Conservation (phyloP, 2,797 vertebrate genomes). For the Spizella passerina region DNA sequence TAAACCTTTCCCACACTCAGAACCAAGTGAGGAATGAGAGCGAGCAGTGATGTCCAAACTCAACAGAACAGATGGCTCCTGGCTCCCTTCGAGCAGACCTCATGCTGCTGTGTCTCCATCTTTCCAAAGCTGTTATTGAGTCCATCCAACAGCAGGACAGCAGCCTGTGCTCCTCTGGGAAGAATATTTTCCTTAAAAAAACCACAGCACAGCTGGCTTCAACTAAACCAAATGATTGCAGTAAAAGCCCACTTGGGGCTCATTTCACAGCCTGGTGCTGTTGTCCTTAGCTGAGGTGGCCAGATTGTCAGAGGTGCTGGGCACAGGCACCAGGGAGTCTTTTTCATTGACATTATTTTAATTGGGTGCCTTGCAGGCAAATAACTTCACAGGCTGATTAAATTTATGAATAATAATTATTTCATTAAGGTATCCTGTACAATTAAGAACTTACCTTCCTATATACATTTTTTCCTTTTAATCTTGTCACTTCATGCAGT, state of each 20-base stretch:
- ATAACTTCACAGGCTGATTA: background rate
- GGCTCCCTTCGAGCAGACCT: background rate
- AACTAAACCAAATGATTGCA: background rate
- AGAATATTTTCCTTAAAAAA: background rate
- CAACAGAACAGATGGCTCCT: background rate
- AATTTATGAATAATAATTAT: slow-evolving; percentile 4
- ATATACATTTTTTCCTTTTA: background rate
- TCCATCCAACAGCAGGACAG: background rate
- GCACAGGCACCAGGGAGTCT: background rate
- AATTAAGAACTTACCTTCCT: background rate
- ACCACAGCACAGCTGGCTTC: background rate
- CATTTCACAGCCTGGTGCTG: background rate
- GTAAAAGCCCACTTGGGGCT: background rate
- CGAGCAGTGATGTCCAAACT: background rate
- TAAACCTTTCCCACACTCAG: background rate
- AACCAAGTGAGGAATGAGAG: background rate
- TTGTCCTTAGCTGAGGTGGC: background rate
- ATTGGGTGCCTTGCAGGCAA: background rate
- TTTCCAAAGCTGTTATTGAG: background rate
- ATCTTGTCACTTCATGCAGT: background rate
- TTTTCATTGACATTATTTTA: background rate
- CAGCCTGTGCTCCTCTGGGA: background rate
- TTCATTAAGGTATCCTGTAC: background rate
- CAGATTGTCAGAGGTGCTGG: background rate
- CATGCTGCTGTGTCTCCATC: background rate